These are phyloP conservation scores for Cyprinella venusta DNA, from an alignment of 2,797 vertebrate genomes.

Conservation along the genomic window DNA sequence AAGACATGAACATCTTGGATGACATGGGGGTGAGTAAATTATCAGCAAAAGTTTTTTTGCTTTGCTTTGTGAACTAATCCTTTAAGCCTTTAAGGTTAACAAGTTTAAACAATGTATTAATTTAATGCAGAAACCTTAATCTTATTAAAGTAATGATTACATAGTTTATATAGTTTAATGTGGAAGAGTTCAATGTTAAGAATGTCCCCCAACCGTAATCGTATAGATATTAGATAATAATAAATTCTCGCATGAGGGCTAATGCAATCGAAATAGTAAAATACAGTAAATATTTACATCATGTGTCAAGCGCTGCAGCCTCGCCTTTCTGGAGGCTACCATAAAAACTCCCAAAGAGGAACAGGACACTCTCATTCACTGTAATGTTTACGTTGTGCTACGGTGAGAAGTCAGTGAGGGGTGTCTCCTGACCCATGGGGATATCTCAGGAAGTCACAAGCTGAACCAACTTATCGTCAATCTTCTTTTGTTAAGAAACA, in stretches of 20 bases:
- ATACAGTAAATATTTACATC: constrained; percentile 49
- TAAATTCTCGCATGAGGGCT: not conserved
- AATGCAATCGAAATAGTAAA: constrained; percentile 37
- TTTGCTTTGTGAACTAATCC: too few relatives aligned
- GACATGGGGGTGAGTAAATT: too few relatives aligned
- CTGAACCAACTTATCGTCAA: constrained; percentile 42
- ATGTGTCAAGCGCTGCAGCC: constrained; percentile 34
- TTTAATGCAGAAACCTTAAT: too few relatives aligned
- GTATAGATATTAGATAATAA: not conserved
- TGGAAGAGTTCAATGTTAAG: constrained; percentile 7
- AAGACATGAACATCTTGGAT: too few relatives aligned
- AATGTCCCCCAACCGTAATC: not conserved
- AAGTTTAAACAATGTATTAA: too few relatives aligned
- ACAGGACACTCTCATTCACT: constrained; percentile 37
- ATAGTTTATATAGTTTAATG: not conserved
- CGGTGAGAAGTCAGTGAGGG: constrained; percentile 50
- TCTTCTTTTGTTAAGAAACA: constrained; percentile 60
- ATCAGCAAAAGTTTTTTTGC: too few relatives aligned
- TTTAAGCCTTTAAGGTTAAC: too few relatives aligned
- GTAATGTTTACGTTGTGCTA: constrained; percentile 54
- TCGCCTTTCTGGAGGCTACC: constrained; percentile 25
- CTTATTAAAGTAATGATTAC: too few relatives aligned
- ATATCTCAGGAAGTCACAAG: constrained; percentile 48
- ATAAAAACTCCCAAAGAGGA: not conserved
- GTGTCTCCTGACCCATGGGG: constrained; percentile 36